Conservation (phyloP, 1,140 invertebrate genomes). For the Sycobia sp. region DNA sequence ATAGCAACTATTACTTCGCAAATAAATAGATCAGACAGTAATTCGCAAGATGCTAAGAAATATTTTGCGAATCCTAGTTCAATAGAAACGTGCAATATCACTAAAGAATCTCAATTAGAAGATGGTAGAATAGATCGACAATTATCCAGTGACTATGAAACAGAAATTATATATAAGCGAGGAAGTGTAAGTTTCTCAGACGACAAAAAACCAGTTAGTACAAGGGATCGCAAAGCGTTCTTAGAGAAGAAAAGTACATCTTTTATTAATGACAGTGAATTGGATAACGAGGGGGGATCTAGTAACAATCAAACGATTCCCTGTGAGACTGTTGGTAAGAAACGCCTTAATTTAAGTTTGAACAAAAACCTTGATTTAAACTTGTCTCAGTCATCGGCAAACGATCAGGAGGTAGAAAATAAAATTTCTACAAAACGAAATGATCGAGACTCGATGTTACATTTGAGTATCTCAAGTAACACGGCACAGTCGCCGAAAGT, state of each 20-base stretch:
- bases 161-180: slow-evolving; percentile 3
- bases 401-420: slow-evolving; percentile 3
- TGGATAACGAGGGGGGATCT: not conserved
- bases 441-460: not conserved
- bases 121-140: not conserved
- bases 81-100: slow-evolving; percentile 34
- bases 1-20: not conserved
- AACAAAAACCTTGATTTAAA: slow-evolving; percentile 20
- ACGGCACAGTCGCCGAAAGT: no score
- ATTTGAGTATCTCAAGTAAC: no score
- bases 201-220: not conserved
- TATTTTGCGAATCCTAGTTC: slow-evolving; percentile 36
- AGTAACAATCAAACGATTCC: not conserved
- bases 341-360: slow-evolving; percentile 19
- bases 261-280: slow-evolving; percentile 20
- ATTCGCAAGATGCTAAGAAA: slow-evolving; percentile 35
- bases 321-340: not conserved
- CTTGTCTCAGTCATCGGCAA: not conserved
- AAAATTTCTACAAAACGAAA: not conserved
- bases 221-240: not conserved
- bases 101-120: slow-evolving; percentile 22
- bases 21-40: not conserved
- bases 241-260: not conserved
- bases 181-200: not conserved
- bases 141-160: not conserved